phyloP scores from a whole-genome alignment of 2,797 vertebrate genomes.

The Takifugu rubripes region DNA sequence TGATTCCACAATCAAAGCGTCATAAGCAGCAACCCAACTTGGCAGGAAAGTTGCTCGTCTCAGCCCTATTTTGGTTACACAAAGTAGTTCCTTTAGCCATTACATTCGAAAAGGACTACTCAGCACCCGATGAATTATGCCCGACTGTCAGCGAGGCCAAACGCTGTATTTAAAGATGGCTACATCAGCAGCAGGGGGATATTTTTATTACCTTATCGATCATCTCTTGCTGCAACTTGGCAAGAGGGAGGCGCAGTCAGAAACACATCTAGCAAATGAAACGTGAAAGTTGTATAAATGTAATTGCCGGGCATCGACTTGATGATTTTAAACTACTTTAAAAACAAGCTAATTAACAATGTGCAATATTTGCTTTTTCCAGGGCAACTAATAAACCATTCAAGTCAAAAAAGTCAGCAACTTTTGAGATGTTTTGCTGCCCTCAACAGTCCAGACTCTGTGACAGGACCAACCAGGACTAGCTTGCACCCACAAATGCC shows the following conservation, averaged over 20 bases:
- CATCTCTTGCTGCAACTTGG: constrained; percentile 45
- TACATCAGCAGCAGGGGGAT: constrained; percentile 31
- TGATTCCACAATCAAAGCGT: background rate
- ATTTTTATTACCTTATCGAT: constrained; percentile 58
- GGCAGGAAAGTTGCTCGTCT: constrained; percentile 21
- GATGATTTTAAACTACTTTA: no score
- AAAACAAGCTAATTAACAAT: no score
- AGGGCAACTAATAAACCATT: constrained; percentile 1
- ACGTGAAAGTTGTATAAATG: constrained; percentile 53
- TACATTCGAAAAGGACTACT: constrained; percentile 38
- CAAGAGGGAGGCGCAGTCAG: constrained; percentile 30
- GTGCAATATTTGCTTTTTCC: no score
- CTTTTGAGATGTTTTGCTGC: constrained; percentile 33
- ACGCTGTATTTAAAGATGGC: constrained; percentile 49
- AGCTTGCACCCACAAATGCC: background rate
- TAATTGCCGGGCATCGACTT: constrained; percentile 31
- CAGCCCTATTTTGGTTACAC: constrained; percentile 22
- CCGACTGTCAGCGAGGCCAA: constrained; percentile 43
- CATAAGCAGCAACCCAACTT: constrained; percentile 13
- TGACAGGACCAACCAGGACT: constrained; percentile 31
- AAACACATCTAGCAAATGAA: constrained; percentile 49
- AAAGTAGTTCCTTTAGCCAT: constrained; percentile 15
- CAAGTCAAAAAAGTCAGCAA: constrained; percentile 24
- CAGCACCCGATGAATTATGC: constrained; percentile 30
- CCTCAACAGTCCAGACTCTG: constrained; percentile 25